Conservation (phyloP, 2,113 vertebrate species). For the Dryoscopus gambensis region DNA sequence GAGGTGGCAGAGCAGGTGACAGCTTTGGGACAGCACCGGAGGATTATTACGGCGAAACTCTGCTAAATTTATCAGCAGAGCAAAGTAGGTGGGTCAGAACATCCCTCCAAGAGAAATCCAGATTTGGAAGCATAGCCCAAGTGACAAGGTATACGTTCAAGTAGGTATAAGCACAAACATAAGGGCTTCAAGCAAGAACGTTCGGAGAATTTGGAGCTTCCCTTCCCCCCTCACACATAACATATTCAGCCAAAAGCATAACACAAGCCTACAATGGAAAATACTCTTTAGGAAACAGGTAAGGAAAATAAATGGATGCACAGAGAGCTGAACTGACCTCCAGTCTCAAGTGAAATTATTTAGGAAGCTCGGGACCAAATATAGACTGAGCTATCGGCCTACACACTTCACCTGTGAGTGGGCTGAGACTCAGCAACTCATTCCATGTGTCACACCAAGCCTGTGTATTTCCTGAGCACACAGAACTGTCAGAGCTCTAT, state of each 20-base stretch:
- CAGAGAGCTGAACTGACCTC: background rate
- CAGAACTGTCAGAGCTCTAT: background rate
- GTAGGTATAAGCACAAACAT: background rate
- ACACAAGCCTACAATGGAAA: background rate
- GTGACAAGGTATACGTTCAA: background rate
- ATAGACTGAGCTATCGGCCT: fast-evolving
- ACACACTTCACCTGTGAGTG: background rate
- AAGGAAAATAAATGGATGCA: background rate
- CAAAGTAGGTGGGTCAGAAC: conserved; percentile 66
- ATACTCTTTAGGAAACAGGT: background rate
- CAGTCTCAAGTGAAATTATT: background rate
- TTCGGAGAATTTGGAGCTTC: conserved; percentile 1
- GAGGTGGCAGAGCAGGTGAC: conserved; percentile 3
- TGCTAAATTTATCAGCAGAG: conserved; percentile 55
- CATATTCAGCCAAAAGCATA: background rate
- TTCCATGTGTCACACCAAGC: background rate
- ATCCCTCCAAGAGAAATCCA: conserved; percentile 64
- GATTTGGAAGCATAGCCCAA: conserved; percentile 54
- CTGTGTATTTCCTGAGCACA: background rate
- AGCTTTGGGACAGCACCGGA: conserved; percentile 26
- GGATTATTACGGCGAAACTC: background rate
- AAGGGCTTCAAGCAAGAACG: conserved; percentile 5
- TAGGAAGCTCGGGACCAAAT: background rate
- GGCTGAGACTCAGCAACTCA: background rate
- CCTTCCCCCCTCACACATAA: background rate